Base-by-base conservation (phyloP, 1,140 invertebrate species). In the Brachionus manjavacas region DNA sequence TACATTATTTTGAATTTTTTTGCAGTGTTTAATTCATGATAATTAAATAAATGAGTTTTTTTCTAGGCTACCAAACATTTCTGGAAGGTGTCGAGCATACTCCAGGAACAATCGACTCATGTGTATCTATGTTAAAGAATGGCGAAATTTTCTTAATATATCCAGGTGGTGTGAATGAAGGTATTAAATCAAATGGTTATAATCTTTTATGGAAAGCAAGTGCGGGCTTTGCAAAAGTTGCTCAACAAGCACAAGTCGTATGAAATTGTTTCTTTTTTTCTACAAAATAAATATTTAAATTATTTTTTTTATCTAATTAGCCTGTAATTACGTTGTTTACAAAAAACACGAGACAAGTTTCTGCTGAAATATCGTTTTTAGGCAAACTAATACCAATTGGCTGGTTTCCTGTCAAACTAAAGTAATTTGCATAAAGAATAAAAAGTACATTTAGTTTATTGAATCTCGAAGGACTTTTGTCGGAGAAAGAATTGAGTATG, bases 131-230 rank as follows among this genome's bases (percentile, higher is more conserved):
- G 66, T 12, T 68, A 31, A 28, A 68, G 0, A 39, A 68, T 4
- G 31, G 31, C 0, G 66, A 68, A 68, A 4, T 68, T 4, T 68
- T 68, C 6, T 28, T 68, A 14, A 68, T 93, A 95, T 87, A 93
- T 93, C 3, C 98, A 97, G 88, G 92, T 94, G 0, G 90, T 92
- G 74, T 93, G 95, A 81, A 90, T 99, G 16, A 93, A 93, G 86
- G 92, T 94, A 35, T 96, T 95, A 14, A 94, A 98, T 89, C 89
- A 97, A 25, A 90, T 99, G 39, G 95, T 94, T 0, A 97, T 99
- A 85, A 93, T 96, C 1, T 97, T 97, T n/a, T 88, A 88, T 89
- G 66, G 66, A 68, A 68, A 68, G 23, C 12, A 39, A 68, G 39
- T 20, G 66, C 66, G 14, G 66, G 66, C n/a, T 68, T 68, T 68